These are phyloP conservation scores for Montipora capricornis DNA, from an alignment of 64 coral and sea anemone species.

Conservation along the genomic window DNA sequence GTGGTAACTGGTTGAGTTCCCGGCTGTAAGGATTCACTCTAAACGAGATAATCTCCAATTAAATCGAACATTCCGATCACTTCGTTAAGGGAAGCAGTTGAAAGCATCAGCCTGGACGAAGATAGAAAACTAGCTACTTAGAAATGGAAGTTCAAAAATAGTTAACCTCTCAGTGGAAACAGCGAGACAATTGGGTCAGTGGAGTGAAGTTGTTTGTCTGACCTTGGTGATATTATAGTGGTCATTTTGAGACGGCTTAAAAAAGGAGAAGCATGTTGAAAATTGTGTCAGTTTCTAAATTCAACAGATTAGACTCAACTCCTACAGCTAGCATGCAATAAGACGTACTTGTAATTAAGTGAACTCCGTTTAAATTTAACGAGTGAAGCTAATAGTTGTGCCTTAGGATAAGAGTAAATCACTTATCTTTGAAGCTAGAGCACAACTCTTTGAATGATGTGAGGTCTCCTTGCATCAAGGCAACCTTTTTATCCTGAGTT, in stretches of 20 bases:
- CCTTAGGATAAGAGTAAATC: neutral
- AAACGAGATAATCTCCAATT: neutral
- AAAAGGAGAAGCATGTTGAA: neutral
- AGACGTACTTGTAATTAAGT: neutral
- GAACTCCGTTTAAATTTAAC: neutral
- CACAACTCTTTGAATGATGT: neutral
- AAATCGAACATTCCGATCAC: conserved; percentile 10
- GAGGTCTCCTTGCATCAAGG: neutral
- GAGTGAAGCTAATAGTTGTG: neutral
- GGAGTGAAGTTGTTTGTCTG: neutral
- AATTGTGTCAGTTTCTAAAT: neutral
- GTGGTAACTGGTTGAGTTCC: conserved; percentile 3
- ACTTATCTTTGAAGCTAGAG: neutral
- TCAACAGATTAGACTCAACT: neutral
- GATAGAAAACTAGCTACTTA: neutral
- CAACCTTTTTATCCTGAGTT: neutral
- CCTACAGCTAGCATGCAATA: neutral
- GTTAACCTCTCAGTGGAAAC: neutral
- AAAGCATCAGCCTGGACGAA: neutral
- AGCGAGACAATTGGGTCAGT: neutral
- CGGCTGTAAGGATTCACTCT: conserved; percentile 5
- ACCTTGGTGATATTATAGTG: neutral
- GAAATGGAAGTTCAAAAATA: neutral
- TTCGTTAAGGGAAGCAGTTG: neutral
- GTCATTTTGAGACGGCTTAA: neutral